Evolutionary conservation across 2,797 vertebrate genomes (phyloP), one percentile per base, ranked within the genome.

Genomic region (Lycodopsis pacificus): DNA sequence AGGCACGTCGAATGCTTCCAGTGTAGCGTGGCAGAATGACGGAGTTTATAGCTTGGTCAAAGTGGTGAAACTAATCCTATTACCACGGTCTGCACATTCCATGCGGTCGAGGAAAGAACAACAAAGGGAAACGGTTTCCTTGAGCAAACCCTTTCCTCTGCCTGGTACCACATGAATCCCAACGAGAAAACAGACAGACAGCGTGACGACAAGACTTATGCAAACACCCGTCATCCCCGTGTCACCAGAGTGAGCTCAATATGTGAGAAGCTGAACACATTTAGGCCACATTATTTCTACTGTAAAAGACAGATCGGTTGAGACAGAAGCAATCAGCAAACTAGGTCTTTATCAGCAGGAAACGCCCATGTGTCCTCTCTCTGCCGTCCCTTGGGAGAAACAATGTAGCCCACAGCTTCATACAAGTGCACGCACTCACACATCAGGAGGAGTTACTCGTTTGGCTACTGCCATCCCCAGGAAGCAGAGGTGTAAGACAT

Each of bases 11-110:
- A 71, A 84, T 76, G 57, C 70, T 65, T 49, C 69, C 53, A 74
- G 58, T 59, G 51, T 20, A 79, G 77, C 65, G 53, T 54, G 51
- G 56, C 61, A 79, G 67, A 78, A 70, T 59, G 63, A 75, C 62
- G 76, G 42, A 66, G 65, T 83, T 80, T 70, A 75, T 61, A 64
- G 68, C 70, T 53, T 56, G 40, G 80, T 40, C 65, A 75, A 76
- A 85, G 74, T 68, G 69, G 46, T 81, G 76, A 87, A 82, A 86
- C 79, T 88, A 90, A 90, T 86, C 80, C 76, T 80, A 77, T 92
- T 88, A 84, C 54, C 66, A 51, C 14, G 5, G 74, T 75, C 73
- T 71, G 67, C 61, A 66, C 84, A 88, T 89, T 89, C 81, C 76
- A 82, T 20, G 49, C 27, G 13, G 74, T 74, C 42, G 71, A 65